Conservation (phyloP, 2,113 vertebrate species). For the Astatotilapia flaviijosephi region DNA sequence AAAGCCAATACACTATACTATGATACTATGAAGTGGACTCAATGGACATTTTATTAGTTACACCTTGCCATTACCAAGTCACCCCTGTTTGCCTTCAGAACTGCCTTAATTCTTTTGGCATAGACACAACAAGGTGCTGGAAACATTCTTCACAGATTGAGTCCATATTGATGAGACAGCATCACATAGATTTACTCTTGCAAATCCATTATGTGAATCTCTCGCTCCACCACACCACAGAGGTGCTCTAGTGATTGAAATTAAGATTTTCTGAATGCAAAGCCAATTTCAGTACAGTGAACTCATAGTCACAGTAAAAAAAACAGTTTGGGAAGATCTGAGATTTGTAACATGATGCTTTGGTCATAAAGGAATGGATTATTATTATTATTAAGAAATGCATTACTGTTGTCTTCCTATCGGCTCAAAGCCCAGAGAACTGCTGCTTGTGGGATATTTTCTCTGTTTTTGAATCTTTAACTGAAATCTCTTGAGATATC, state of each 20-base stretch:
- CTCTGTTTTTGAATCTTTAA: neutral
- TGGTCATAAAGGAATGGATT: neutral
- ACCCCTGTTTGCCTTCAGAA: neutral
- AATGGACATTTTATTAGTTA: neutral
- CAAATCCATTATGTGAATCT: neutral
- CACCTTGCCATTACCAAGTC: neutral
- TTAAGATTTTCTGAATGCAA: neutral
- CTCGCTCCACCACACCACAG: neutral
- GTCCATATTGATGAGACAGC: neutral
- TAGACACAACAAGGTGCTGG: neutral
- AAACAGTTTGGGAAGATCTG: neutral
- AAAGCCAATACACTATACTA: neutral
- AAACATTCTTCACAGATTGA: neutral
- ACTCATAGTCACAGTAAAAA: neutral
- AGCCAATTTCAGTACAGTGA: neutral
- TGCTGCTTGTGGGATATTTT: neutral
- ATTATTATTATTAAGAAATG: neutral
- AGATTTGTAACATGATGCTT: neutral
- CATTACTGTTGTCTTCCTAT: neutral
- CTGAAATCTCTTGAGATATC: neutral
- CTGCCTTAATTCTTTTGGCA: neutral
- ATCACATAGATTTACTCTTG: neutral
- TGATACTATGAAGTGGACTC: neutral
- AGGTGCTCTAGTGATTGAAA: neutral
- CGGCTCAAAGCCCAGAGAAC: neutral